A percentile compares a stretch with the other conserved stretches of the same genome.
phyloP scores from a whole-genome alignment of 1,140 invertebrate genomes.

The Drosophila littoralis region DNA sequence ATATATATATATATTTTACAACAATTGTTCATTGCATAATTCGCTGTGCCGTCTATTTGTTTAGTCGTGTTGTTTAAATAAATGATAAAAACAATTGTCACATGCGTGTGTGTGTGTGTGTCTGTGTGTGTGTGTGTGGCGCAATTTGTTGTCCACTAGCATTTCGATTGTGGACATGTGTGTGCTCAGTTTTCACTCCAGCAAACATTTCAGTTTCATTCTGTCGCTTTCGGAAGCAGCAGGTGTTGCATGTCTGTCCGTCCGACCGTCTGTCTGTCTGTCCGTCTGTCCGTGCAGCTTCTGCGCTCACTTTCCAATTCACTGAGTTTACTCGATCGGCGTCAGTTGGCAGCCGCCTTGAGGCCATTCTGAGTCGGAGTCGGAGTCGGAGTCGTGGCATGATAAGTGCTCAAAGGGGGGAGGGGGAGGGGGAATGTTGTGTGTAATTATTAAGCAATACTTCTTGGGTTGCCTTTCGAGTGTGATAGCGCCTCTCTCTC shows the following conservation, averaged over 20 bases:
- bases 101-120: not conserved
- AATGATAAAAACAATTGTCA: conserved; percentile 7
- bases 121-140: too few species aligned
- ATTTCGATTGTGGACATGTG: too few species aligned
- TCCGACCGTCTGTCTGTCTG: not conserved
- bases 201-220: conserved; percentile 55
- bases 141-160: conserved; percentile 4
- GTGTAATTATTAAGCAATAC: conserved; percentile 37
- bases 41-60: conserved; percentile 39
- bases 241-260: conserved; percentile 51
- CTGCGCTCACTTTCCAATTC: conserved; percentile 61
- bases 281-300: conserved; percentile 8
- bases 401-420: conserved; percentile 26
- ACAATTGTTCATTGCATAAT: conserved; percentile 62
- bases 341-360: conserved; percentile 37
- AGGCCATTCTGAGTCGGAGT: conserved; percentile 11
- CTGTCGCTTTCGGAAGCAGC: conserved; percentile 58
- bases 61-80: conserved; percentile 24
- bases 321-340: conserved; percentile 41
- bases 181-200: not conserved
- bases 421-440: not conserved
- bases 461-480: conserved; percentile 1
- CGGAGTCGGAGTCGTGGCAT: not conserved
- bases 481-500: conserved; percentile 7
- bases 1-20: too few species aligned